Percentiles rank a stretch among this genome's conserved stretches.
Conservation (phyloP, 2,113 vertebrate species). For the Brachionichthys hirsutus region DNA sequence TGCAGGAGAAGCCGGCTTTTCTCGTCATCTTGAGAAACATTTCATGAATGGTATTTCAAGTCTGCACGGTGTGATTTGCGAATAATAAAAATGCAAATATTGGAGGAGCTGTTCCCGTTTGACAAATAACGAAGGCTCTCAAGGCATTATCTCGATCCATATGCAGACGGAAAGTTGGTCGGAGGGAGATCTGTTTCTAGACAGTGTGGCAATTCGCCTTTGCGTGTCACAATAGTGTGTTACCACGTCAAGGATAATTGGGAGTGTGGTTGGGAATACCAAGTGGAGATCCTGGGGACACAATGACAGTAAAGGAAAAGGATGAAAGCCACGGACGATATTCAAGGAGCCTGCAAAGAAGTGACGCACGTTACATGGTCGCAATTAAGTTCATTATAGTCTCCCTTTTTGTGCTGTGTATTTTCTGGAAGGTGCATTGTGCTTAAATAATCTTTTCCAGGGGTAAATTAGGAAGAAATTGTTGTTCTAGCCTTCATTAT, state of each 20-base stretch:
- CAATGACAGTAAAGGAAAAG: conserved; percentile 38
- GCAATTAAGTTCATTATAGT: neutral
- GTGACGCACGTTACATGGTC: conserved; percentile 15
- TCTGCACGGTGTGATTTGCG: neutral
- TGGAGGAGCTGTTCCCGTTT: neutral
- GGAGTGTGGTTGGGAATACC: conserved; percentile 74
- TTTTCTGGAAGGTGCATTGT: neutral
- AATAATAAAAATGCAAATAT: conserved; percentile 14
- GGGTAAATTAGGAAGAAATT: no score
- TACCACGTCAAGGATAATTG: conserved; percentile 78
- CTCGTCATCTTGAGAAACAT: no score
- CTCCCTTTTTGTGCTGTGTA: neutral
- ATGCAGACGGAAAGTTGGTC: conserved; percentile 20
- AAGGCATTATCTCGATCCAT: conserved; percentile 1
- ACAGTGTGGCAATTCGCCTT: conserved; percentile 65
- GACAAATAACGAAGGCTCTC: neutral
- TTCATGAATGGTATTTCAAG: no score
- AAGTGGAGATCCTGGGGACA: conserved; percentile 56
- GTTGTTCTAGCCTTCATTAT: no score
- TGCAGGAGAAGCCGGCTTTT: no score
- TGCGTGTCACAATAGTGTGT: conserved; percentile 74
- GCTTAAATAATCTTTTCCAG: no score
- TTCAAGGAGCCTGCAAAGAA: conserved; percentile 22
- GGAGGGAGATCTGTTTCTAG: conserved; percentile 44
- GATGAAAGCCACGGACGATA: conserved; percentile 28